A percentile compares a stretch with the other conserved stretches of the same genome.
These are phyloP conservation scores for Harlomillsia oculata DNA, from an alignment of 1,140 invertebrate species.

Conservation along the genomic window DNA sequence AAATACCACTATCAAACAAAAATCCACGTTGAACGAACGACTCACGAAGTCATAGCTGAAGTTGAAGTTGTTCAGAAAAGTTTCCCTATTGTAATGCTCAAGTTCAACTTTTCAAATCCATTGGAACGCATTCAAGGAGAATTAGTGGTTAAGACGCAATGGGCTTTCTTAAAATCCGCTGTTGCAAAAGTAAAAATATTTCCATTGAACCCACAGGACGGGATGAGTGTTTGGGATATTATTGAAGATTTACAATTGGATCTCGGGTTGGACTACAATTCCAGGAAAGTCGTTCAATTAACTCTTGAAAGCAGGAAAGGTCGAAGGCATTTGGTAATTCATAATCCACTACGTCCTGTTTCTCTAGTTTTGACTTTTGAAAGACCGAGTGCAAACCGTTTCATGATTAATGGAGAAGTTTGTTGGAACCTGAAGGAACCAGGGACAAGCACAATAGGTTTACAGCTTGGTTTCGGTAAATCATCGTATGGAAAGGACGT, in stretches of 20 bases:
- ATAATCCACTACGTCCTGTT: conserved; percentile 36
- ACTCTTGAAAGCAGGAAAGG: conserved; percentile 32
- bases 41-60: conserved; percentile 9
- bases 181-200: conserved; percentile 28
- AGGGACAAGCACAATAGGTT: conserved; percentile 27
- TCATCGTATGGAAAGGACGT: conserved; percentile 10
- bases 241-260: conserved; percentile 30
- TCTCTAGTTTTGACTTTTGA: conserved; percentile 31
- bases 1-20: neutral
- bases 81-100: conserved; percentile 7
- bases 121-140: conserved; percentile 22
- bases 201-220: neutral
- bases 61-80: neutral
- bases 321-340: conserved; percentile 34
- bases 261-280: conserved; percentile 35
- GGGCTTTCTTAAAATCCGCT: conserved; percentile 34
- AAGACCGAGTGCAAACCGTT: neutral
- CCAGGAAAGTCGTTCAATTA: conserved; percentile 24
- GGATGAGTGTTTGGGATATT: conserved; percentile 22
- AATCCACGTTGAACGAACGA: neutral
- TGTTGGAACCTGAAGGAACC: conserved; percentile 36
- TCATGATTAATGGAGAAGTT: conserved; percentile 23
- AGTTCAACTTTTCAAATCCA: neutral
- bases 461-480: conserved; percentile 5
- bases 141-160: conserved; percentile 35